Evolutionary conservation across 2,888 invertebrate species (phyloP).

Genomic region (Neocrepidodera transversa): DNA sequence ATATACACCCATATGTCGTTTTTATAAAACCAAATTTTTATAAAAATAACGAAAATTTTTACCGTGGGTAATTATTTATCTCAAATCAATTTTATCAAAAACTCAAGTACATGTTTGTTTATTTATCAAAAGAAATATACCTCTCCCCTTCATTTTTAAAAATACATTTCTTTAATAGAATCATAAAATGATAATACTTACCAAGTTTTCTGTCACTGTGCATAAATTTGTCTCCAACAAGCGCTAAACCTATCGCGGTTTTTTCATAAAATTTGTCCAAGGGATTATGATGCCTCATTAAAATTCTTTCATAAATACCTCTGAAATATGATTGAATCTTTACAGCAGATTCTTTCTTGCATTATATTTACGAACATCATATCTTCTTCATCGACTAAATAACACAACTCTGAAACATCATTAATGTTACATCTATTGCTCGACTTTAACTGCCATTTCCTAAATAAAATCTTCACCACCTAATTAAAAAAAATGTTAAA

Average conservation of each 20-base stretch:
- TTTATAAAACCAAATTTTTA: no score
- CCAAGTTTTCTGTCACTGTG: not conserved
- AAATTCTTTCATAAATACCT: constrained; percentile 17
- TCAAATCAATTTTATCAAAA: no score
- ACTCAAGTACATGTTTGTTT: no score
- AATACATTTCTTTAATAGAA: no score
- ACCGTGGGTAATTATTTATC: no score
- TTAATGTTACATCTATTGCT: not conserved
- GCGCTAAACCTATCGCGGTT: constrained; percentile 46
- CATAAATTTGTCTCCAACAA: not conserved
- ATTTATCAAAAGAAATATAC: no score
- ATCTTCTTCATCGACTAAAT: constrained; percentile 37
- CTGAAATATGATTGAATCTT: constrained; percentile 53
- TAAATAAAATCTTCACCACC: constrained; percentile 26
- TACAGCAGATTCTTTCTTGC: constrained; percentile 48
- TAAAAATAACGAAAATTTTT: no score
- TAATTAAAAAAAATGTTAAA: not conserved
- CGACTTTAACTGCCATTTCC: constrained; percentile 21
- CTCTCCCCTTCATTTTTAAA: no score
- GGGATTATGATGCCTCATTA: constrained; percentile 9
- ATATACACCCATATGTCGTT: no score
- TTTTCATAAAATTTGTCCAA: constrained; percentile 41
- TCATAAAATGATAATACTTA: no score
- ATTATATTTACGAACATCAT: constrained; percentile 41
- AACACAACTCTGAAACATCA: constrained; percentile 23